Evolutionary conservation across 2,113 vertebrate genomes (phyloP), one percentile per base, ranked within the genome.

Genomic region (Mirza zaza): DNA sequence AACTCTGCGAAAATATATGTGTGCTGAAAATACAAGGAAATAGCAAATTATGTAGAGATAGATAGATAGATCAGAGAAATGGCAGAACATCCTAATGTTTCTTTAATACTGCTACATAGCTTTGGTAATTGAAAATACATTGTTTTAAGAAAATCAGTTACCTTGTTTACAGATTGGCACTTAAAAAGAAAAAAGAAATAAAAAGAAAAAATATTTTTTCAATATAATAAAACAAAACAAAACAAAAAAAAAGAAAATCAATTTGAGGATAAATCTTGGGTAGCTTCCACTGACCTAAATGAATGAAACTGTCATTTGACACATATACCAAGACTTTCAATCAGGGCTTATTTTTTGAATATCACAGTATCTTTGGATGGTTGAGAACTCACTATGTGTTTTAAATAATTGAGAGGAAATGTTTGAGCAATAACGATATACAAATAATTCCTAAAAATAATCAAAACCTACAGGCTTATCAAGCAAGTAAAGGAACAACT

Each of bases 101-200:
- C 32, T 12, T 71, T 79, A 86, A 61, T 73, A 65, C 36, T 73
- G 17, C 11, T 59, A 86, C 6, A 82, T 45, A 76, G 18, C 13
- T 82, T 71, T 87, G 18, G 87, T 87, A 57, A 87, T 52, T 76
- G 10, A 87, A 90, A 77, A 90, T 14, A 57, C 0, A 79, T 61
- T 93, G 8, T 91, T 87, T 94, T 73, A 52, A 70, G 11, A 21
- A 97, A 95, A 71, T 11, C 15, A 21, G n/a, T n/a, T n/a, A n/a
- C n/a, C n/a, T n/a, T n/a, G n/a, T n/a, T n/a, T n/a, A n/a, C n/a
- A n/a, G n/a, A n/a, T n/a, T n/a, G n/a, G n/a, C n/a, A n/a, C n/a
- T n/a, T n/a, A n/a, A n/a, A n/a, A n/a, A n/a, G n/a, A n/a, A n/a
- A n/a, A n/a, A n/a, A n/a, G n/a, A n/a, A n/a, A n/a, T n/a, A n/a